These are phyloP conservation scores for Mamestra brassicae DNA, from an alignment of 2,888 invertebrate genomes.

Conservation along the genomic window DNA sequence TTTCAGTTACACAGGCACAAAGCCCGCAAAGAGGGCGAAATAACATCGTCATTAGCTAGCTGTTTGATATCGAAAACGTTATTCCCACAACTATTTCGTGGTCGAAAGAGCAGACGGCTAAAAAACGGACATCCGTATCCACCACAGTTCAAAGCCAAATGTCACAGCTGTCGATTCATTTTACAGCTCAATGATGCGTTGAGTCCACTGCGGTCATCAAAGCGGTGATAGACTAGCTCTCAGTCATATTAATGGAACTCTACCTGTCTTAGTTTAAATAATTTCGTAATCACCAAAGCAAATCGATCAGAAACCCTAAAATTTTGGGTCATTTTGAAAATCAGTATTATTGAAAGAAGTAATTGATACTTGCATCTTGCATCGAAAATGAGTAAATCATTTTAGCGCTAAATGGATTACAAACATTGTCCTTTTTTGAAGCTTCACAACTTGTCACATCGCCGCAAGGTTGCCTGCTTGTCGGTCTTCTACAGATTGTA, in stretches of 20 bases:
- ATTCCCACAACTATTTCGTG: neutral
- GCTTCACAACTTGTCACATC: too few species aligned
- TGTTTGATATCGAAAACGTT: neutral
- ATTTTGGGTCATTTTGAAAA: too few species aligned
- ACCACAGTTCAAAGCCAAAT: conserved; percentile 11
- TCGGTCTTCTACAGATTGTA: too few species aligned
- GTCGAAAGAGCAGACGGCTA: neutral
- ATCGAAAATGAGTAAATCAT: too few species aligned
- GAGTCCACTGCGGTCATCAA: neutral
- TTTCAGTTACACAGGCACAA: too few species aligned
- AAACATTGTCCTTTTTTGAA: too few species aligned
- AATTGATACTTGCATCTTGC: too few species aligned
- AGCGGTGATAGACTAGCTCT: neutral
- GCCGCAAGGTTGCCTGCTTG: too few species aligned
- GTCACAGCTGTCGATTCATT: conserved; percentile 10
- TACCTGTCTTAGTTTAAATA: neutral
- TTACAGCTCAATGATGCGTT: conserved; percentile 9
- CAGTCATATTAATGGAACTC: neutral
- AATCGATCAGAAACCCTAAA: too few species aligned
- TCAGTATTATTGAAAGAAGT: too few species aligned
- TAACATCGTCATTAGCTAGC: neutral
- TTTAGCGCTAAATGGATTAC: too few species aligned
- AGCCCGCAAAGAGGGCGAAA: neutral
- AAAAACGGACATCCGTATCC: neutral
- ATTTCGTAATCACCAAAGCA: too few species aligned